Percentiles rank a stretch among this genome's conserved stretches.
Conservation (phyloP, 2,888 invertebrate species). For the Alitta virens region DNA sequence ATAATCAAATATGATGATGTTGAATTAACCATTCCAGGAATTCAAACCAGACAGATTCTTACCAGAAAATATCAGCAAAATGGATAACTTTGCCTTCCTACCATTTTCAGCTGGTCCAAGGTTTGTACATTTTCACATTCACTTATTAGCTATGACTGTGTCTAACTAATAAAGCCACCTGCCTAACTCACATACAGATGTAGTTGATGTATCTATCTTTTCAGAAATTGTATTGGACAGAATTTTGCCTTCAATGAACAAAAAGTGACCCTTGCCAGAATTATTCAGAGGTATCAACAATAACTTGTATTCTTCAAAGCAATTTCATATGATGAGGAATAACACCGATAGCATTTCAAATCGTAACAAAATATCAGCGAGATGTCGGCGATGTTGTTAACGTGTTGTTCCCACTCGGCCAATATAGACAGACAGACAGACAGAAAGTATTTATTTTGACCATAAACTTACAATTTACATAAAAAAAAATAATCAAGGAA, state of each 20-base stretch:
- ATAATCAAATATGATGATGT: too few relatives aligned
- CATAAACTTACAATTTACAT: too few relatives aligned
- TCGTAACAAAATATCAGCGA: too few relatives aligned
- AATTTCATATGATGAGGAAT: too few relatives aligned
- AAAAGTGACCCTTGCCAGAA: constrained; percentile 38
- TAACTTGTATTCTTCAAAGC: too few relatives aligned
- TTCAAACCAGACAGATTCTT: constrained; percentile 40
- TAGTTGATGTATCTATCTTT: constrained; percentile 7
- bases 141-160: not conserved
- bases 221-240: constrained; percentile 48
- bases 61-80: constrained; percentile 35
- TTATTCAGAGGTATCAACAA: constrained; percentile 33
- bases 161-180: not conserved
- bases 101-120: constrained; percentile 49
- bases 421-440: too few relatives aligned
- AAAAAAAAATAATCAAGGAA: too few relatives aligned
- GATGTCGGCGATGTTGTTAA: too few relatives aligned
- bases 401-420: too few relatives aligned
- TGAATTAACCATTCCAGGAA: constrained; percentile 27
- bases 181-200: too few relatives aligned
- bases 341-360: too few relatives aligned
- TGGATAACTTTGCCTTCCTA: constrained; percentile 38
- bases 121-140: constrained; percentile 19
- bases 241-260: constrained; percentile 50
- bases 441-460: too few relatives aligned